Evolutionary conservation across 2,888 invertebrate species (phyloP), one percentile per base, ranked within the genome.

Genomic region (Lycocerus yunnanus): DNA sequence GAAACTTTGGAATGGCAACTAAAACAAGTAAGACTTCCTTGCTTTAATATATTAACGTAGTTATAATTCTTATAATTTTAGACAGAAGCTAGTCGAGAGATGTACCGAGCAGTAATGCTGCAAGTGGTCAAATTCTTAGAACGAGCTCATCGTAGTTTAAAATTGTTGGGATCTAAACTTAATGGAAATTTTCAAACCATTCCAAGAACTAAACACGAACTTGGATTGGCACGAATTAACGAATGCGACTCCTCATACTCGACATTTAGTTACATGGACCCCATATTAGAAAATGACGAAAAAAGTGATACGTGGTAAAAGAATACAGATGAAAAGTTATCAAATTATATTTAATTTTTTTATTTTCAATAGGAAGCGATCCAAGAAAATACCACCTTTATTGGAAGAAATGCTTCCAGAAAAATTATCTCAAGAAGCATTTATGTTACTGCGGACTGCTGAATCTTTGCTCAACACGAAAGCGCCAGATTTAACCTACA

Each of bases 1-100:
- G 91, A 92, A 82, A 92, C 92, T 13, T 87, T 93, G 76, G 90
- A 92, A 83, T 93, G 93, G 93, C 93, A 93, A 84, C 85, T 93
- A 65, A 90, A 91, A 85, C 93, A 93, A 91, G 93, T 93, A 88
- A 86, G 43, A 15, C 13, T 58, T 24, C 21, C 10, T 20, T 20
- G 11, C 65, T 1, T 10, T 14, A 20, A 8, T 16, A 20, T 13
- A 61, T 20, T 9, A n/a, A 21, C n/a, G n/a, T n/a, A n/a, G 21
- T 13, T 15, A 14, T 24, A 66, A 24, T 10, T 66, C 11, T 66
- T 43, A 4, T 27, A 58, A 67, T 16, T n/a, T 81, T 88, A 93
- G 93, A 91, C 91, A 77, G 92, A 93, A 85, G 89, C 92, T 69
- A 93, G 91, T 85, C 89, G 92, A 78, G 91, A 92, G 85, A 93